These are phyloP conservation scores for Papilio xuthus DNA, from an alignment of 1,140 invertebrate species.

Conservation along the genomic window DNA sequence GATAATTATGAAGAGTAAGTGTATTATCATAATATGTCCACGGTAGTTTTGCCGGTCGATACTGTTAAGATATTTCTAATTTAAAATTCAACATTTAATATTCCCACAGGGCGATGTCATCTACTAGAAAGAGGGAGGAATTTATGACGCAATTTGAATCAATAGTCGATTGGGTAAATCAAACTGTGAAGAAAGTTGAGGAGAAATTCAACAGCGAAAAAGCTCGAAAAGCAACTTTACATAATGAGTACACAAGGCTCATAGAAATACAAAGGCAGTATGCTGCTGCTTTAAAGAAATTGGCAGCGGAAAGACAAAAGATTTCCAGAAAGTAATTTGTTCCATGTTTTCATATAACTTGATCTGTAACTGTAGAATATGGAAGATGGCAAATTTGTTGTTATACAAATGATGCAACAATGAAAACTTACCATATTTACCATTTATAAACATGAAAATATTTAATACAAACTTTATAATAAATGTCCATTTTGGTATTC, in stretches of 20 bases:
- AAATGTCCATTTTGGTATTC: slow-evolving; percentile 35
- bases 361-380: too few relatives aligned
- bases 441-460: too few relatives aligned
- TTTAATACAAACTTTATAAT: slow-evolving; percentile 5
- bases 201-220: slow-evolving; percentile 87
- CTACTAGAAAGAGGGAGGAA: slow-evolving; percentile 88
- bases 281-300: slow-evolving; percentile 91
- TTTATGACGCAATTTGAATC: slow-evolving; percentile 94
- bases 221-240: slow-evolving; percentile 86
- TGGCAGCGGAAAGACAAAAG: slow-evolving; percentile 87
- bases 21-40: slow-evolving; percentile 27
- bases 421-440: too few relatives aligned
- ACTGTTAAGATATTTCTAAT: not conserved
- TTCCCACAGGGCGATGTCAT: slow-evolving; percentile 85
- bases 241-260: slow-evolving; percentile 86
- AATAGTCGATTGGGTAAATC: slow-evolving; percentile 92
- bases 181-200: slow-evolving; percentile 89
- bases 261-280: slow-evolving; percentile 93
- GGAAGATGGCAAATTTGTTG: too few relatives aligned
- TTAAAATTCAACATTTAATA: slow-evolving; percentile 32
- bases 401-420: too few relatives aligned
- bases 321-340: slow-evolving; percentile 64
- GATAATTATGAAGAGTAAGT: slow-evolving; percentile 95
- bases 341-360: not conserved
- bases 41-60: not conserved